Base-by-base conservation (phyloP, 2,888 invertebrate species). In the Thecophora atra region DNA sequence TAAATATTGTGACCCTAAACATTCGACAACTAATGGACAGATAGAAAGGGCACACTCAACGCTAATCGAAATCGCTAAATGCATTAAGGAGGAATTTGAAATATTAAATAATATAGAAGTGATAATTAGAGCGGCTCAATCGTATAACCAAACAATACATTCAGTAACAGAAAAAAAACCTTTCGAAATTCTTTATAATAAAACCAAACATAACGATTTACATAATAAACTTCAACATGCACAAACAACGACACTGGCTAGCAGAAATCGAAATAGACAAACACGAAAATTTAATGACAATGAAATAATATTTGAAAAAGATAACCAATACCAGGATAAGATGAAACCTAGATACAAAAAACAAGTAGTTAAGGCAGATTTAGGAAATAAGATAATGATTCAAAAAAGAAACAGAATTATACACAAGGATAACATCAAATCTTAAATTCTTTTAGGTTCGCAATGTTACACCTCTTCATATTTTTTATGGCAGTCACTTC, bases 101-200 rank as follows among this genome's bases (percentile, higher is more conserved):
- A 58, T 71, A 47, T 19, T 71, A 66, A 66, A 26, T 30, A 28
- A 24, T 47, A 37, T 66, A 66, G 65, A 71, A 58, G 58, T 58
- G 0, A 58, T 65, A 47, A 65, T 65, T 51, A 66, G 72, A 62
- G 72, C 72, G 37, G 67, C 54, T 3, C 72, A 72, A 52, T 54
- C 19, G 11, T 74, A 73, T 69, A 74, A 74, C 52, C n/a, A 69
- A 44, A 62, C 73, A 21, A 62, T 73, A 44, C 72, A 74, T 66
- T 73, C 72, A 13, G 71, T 71, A 8, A 74, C 51, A 54, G 24
- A 66, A 19, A 66, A 66, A n/a, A 69, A 71, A 74, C 71, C 72
- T 21, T 17, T n/a, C 5, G 71, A 74, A 37, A 51, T 74, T 19
- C 42, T 72, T 47, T 74, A 52, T 62, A 73, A 72, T 24, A 72